Evolutionary conservation across 2,797 vertebrate species (phyloP).

Genomic region (Mormyrops attenuatus): DNA sequence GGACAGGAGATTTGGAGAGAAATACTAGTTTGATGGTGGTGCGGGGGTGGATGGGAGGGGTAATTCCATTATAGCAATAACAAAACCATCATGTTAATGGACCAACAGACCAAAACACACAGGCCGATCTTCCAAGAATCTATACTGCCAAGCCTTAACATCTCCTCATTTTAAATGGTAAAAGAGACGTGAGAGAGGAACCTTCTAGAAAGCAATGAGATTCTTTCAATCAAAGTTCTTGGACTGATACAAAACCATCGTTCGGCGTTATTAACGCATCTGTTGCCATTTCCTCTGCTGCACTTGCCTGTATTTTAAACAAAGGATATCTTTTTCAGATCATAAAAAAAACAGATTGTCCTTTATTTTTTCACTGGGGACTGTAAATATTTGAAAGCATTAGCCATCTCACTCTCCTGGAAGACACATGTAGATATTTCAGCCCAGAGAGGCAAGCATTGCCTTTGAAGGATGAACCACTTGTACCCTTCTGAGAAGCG

Average conservation of each 20-base stretch:
- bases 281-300: background rate
- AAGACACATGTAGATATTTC: background rate
- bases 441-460: background rate
- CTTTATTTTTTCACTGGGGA: background rate
- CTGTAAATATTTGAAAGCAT: slow-evolving; percentile 17
- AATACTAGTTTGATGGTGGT: background rate
- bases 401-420: background rate
- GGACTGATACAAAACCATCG: background rate
- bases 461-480: slow-evolving; percentile 11
- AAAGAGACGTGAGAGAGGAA: background rate
- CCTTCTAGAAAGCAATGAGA: background rate
- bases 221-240: background rate
- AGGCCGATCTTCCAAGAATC: background rate
- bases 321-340: slow-evolving; percentile 2
- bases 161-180: background rate
- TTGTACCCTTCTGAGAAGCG: background rate
- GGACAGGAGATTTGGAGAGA: background rate
- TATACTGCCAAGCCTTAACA: background rate
- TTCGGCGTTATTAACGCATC: background rate
- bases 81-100: background rate
- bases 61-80: background rate
- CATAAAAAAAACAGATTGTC: background rate
- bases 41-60: background rate
- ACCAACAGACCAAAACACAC: background rate
- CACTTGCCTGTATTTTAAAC: background rate